Evolutionary conservation across 2,888 invertebrate genomes (phyloP).

Genomic region (Aspidapion aeneum): DNA sequence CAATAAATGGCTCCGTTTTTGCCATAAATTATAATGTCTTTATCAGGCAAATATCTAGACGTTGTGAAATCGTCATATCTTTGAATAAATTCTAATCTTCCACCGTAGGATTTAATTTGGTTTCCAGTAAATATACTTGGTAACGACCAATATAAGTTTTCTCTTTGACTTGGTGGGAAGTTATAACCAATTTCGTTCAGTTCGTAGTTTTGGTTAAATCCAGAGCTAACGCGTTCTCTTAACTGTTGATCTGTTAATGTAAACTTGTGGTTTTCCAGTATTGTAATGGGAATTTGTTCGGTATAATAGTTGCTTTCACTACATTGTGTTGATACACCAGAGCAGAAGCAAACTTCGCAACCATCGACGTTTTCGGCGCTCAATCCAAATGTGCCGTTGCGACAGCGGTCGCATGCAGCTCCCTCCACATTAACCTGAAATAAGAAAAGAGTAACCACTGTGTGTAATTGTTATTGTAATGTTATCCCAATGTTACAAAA

Average conservation of each 20-base stretch:
- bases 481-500: too few species aligned
- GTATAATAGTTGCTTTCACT: constrained; percentile 59
- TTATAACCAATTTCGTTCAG: constrained; percentile 61
- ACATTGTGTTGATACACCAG: constrained; percentile 74
- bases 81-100: constrained; percentile 71
- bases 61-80: constrained; percentile 56
- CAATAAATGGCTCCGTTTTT: constrained; percentile 74
- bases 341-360: constrained; percentile 86
- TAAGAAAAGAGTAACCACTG: too few species aligned
- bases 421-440: constrained; percentile 73
- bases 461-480: too few species aligned
- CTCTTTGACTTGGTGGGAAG: constrained; percentile 48
- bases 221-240: constrained; percentile 42
- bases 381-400: constrained; percentile 75
- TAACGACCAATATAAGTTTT: constrained; percentile 71
- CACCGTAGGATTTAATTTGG: constrained; percentile 84
- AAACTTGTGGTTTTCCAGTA: constrained; percentile 59
- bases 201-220: constrained; percentile 53
- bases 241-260: constrained; percentile 58
- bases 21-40: constrained; percentile 79
- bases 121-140: constrained; percentile 68
- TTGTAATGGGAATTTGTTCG: constrained; percentile 63
- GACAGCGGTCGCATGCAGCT: constrained; percentile 71
- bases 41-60: constrained; percentile 59
- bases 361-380: constrained; percentile 67